Percentiles rank a stretch among this genome's conserved stretches.
These are phyloP conservation scores for Naja naja DNA, from an alignment of 2,113 vertebrate species.

Conservation along the genomic window DNA sequence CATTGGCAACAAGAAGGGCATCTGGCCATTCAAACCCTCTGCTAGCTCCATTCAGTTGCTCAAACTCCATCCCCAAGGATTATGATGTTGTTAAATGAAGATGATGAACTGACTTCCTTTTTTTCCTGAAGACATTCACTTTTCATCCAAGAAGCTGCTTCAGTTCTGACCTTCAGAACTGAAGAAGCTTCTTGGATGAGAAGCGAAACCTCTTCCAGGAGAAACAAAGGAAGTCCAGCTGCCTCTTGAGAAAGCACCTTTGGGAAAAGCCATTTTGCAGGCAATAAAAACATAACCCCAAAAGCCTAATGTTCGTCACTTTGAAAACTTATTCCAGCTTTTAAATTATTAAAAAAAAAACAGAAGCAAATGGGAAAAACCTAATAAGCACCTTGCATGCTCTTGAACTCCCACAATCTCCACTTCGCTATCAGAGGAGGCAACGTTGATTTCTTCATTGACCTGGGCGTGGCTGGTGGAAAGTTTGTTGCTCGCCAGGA, in stretches of 20 bases:
- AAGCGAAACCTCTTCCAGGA: not conserved
- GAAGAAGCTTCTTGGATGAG: not conserved
- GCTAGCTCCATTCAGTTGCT: no score
- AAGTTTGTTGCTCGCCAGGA: conserved; percentile 74
- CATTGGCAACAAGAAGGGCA: no score
- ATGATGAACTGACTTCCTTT: no score
- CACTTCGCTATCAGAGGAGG: conserved; percentile 94
- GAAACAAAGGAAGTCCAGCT: not conserved
- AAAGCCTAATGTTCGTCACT: not conserved
- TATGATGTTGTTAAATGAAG: no score
- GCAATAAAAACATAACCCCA: not conserved
- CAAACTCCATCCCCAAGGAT: no score
- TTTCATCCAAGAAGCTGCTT: no score
- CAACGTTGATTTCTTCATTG: conserved; percentile 86
- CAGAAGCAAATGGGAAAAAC: conserved; percentile 12
- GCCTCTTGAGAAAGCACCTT: not conserved
- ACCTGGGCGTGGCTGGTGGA: conserved; percentile 69
- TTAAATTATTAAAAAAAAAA: not conserved
- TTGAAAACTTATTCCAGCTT: conserved; percentile 1
- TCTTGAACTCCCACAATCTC: conserved; percentile 97
- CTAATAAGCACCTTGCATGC: conserved; percentile 80
- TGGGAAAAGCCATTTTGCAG: not conserved
- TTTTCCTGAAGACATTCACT: no score
- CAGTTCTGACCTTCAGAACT: no score
- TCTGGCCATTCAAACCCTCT: no score